Conservation (phyloP, 1,140 invertebrate species). For the Stegodyphus mimosarum region DNA sequence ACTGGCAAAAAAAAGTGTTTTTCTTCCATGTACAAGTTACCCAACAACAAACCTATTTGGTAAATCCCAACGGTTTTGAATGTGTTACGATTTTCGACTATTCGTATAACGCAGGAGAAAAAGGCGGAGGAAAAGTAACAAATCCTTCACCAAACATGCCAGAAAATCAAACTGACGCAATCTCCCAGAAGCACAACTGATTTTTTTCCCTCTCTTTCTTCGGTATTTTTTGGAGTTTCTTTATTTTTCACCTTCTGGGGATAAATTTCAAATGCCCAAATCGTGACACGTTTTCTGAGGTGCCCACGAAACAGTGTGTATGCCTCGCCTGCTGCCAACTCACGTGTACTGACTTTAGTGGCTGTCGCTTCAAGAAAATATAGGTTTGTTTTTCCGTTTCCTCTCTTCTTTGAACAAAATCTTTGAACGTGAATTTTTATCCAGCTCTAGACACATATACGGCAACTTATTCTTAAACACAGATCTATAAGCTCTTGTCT, state of each 20-base stretch:
- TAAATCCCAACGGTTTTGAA: background rate
- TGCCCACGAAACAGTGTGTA: no score
- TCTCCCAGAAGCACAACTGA: background rate
- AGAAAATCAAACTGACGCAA: background rate
- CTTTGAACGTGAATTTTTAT: no score
- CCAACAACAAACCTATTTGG: background rate
- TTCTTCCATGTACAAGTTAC: background rate
- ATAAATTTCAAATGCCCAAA: no score
- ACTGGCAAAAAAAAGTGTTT: background rate
- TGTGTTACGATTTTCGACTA: background rate
- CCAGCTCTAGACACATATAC: no score
- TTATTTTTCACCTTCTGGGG: background rate
- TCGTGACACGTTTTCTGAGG: no score
- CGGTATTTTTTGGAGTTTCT: background rate
- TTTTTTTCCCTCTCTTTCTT: background rate
- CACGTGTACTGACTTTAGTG: no score
- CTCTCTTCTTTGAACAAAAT: no score
- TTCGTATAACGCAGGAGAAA: background rate
- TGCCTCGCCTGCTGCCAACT: no score
- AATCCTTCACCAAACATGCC: background rate
- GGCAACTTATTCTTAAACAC: no score
- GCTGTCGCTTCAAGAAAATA: no score
- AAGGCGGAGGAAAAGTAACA: background rate
- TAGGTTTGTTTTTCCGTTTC: no score
- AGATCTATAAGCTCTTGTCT: no score